Conservation (phyloP, 2,113 vertebrate genomes). For the Gambusia holbrooki region DNA sequence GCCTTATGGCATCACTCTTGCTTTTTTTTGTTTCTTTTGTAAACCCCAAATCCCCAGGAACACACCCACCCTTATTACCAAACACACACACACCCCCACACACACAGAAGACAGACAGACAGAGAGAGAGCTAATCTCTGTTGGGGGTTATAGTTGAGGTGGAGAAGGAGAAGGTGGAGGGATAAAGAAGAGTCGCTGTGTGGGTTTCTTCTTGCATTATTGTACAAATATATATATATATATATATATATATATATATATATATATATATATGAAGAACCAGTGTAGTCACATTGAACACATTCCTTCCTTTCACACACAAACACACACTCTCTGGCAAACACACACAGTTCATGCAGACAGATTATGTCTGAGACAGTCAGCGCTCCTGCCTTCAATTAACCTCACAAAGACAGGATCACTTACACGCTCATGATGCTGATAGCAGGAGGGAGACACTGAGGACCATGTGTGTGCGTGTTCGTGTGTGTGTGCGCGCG, state of each 20-base stretch:
- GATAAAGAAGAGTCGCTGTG: constrained; percentile 48
- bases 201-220: constrained; percentile 55
- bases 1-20: constrained; percentile 68
- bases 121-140: constrained; percentile 51
- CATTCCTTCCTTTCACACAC: constrained; percentile 22
- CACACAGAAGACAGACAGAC: too few relatives aligned
- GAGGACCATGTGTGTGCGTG: constrained; percentile 8
- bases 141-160: constrained; percentile 46
- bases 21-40: constrained; percentile 62
- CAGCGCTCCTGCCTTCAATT: constrained; percentile 78
- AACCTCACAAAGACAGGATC: constrained; percentile 79
- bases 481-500: constrained; percentile 4
- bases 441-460: constrained; percentile 47
- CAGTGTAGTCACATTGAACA: constrained; percentile 58
- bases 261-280: constrained; percentile 10
- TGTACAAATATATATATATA: background rate
- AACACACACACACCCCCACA: constrained; percentile 26
- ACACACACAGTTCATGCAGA: constrained; percentile 21
- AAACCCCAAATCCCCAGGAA: constrained; percentile 64
- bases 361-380: constrained; percentile 74
- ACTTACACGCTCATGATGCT: constrained; percentile 60
- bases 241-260: too few relatives aligned
- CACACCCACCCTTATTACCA: constrained; percentile 30
- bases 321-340: background rate
- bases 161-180: constrained; percentile 64